Evolutionary conservation across 1,140 invertebrate species (phyloP), one percentile per base, ranked within the genome.

Genomic region (Gonioctena quinquepunctata): DNA sequence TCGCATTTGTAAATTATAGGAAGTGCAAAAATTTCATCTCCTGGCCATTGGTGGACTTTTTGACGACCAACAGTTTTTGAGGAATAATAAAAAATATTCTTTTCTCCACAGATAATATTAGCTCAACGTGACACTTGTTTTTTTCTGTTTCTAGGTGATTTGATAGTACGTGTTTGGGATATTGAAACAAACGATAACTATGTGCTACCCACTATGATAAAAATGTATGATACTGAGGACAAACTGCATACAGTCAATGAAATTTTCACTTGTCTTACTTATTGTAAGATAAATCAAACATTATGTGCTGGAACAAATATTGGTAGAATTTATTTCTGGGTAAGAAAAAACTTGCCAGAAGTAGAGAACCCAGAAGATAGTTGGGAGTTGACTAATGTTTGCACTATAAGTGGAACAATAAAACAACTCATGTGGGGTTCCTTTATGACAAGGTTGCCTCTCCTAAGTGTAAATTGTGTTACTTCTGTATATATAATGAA

Each of bases 131-230:
- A 54, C 18, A 7, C 11, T 7, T 13, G 6, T 54, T 7, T 67
- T n/a, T 4, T 49, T 48, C n/a, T 0, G 18, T 22, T 62, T 74
- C 56, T 22, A 85, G 85, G 91, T 56, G 93, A 95, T 79, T 85
- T 92, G n/a, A 85, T 89, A 26, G 89, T 97, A 21, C 90, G 96
- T 76, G 89, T 98, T 76, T 99, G 96, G 96, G 94, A 99, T 82
- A 88, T 98, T 75, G 92, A 97, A 28, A 92, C 90, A 54, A 94
- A 96, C 60, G 96, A 99, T 77, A 98, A 96, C 84, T 96, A 93
- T 82, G 88, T 96, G 0, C 82, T 98, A 8, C 88, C 89, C 22
- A 88, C 78, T 8, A 71, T 69, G 2, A 67, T 81, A 66, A 82
- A 81, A 70, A 50, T 73, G 6, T 80, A 76, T 60, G 61, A 66